Base-by-base conservation (phyloP, 2,888 invertebrate species). In the Crematogaster levior region DNA sequence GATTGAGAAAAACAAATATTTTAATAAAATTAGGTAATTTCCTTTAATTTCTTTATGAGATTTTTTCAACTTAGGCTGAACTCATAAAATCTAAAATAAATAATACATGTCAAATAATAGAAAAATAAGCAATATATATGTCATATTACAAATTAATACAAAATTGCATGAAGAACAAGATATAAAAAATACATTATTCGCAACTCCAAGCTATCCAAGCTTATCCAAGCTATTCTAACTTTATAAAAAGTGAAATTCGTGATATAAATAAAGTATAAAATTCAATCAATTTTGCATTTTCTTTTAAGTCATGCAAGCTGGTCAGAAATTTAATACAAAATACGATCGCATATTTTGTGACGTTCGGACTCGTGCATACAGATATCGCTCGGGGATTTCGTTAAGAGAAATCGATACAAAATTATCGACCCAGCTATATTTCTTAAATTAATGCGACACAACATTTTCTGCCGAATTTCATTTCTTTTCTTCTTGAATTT, bases 241-340 rank as follows among this genome's bases (percentile, higher is more conserved):
- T n/a, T 10, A 7, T 4, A 58, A 12, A 48, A 61, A 51, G 34
- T 43, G 18, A 61, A 61, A 15, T 75, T 63, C 51, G 12, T 1
- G 0, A 24, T 18, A n/a, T n/a, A n/a, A 48, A 48, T 61, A 74
- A 73, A 73, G 10, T 21, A 46, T 18, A 34, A 61, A 37, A 34
- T 12, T 58, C 34, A 37, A 51, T 51, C 61, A 74, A 63, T 75
- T 75, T 51, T 12, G 51, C 30, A 37, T 37, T 18, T 61, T 37
- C 15, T 27, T 61, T 61, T 1, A n/a, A 24, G 21, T 34, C 30
- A 74, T 51, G 37, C 18, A n/a, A 61, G 61, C 63, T 2, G 27
- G 18, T 2, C 75, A 75, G 53, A 75, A 63, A 65, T 65, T 75
- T 53, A 65, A 75, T 63, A 21, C 30, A 27, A 24, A 51, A 53